phyloP scores from a whole-genome alignment of 2,888 invertebrate species.

The Pseudococcus jackbeardsleyi region DNA sequence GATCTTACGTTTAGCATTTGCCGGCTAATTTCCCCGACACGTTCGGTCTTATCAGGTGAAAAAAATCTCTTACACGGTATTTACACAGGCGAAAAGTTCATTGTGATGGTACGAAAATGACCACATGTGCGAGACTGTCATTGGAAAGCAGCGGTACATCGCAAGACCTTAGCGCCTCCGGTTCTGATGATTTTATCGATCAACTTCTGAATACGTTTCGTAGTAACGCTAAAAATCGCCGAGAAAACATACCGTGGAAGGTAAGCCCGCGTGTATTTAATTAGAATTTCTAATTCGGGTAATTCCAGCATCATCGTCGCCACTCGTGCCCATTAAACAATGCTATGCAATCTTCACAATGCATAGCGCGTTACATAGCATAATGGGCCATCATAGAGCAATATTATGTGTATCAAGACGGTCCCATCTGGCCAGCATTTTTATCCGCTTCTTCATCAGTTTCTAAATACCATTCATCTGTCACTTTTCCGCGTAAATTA shows the following conservation, averaged over 20 bases:
- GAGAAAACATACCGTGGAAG: not conserved
- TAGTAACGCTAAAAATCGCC: not conserved
- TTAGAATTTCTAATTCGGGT: not conserved
- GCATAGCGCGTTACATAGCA: too few species aligned
- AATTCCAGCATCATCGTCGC: not conserved
- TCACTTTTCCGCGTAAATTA: slow-evolving; percentile 23
- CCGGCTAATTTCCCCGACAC: not conserved
- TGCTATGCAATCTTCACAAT: not conserved
- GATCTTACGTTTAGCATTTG: not conserved
- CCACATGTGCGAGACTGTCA: not conserved
- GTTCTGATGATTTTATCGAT: not conserved
- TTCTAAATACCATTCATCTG: slow-evolving; percentile 1
- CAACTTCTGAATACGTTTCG: not conserved
- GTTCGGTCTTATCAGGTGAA: not conserved
- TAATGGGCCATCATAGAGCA: too few species aligned
- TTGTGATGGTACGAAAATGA: not conserved
- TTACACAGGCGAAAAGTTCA: not conserved
- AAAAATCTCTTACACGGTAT: not conserved
- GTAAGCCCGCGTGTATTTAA: not conserved
- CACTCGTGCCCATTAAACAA: not conserved
- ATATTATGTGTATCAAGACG: too few species aligned
- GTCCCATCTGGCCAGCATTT: not conserved
- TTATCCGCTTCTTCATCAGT: not conserved
- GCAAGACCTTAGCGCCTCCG: not conserved
- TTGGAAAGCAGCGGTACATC: not conserved